These are phyloP conservation scores for Pristis pectinata DNA, from an alignment of 2,797 vertebrate species.

Conservation along the genomic window DNA sequence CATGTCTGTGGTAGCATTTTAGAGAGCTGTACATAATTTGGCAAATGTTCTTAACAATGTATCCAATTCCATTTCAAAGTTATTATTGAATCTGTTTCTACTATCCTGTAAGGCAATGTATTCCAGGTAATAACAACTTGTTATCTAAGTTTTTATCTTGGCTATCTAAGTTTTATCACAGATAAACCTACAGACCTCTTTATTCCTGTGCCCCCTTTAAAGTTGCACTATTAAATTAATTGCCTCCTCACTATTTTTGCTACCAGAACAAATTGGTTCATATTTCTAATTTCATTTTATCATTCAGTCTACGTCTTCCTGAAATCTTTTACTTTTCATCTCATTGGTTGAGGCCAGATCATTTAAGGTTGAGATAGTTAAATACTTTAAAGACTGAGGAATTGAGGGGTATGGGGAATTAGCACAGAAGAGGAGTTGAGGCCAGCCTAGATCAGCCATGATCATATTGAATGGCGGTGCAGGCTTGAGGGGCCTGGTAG, in stretches of 20 bases:
- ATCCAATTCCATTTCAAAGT: background rate
- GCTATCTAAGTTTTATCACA: no score
- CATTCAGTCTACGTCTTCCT: background rate
- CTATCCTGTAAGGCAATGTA: background rate
- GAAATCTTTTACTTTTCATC: background rate
- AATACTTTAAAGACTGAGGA: no score
- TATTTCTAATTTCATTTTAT: background rate
- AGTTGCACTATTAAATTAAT: no score
- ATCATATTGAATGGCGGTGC: no score
- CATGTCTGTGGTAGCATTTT: background rate
- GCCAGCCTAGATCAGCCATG: no score
- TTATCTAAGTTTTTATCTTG: no score
- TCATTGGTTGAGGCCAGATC: no score
- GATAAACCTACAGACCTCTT: background rate
- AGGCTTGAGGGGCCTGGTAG: background rate
- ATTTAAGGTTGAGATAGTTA: no score
- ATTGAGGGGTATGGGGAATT: no score
- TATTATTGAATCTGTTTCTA: background rate
- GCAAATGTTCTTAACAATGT: background rate
- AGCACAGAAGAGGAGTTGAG: no score
- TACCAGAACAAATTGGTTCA: background rate
- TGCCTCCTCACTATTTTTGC: background rate
- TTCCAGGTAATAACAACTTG: background rate
- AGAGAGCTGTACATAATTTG: background rate
- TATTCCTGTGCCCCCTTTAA: background rate